Evolutionary conservation across 2,797 vertebrate genomes (phyloP).

Genomic region (Halcyon smyrnensis): DNA sequence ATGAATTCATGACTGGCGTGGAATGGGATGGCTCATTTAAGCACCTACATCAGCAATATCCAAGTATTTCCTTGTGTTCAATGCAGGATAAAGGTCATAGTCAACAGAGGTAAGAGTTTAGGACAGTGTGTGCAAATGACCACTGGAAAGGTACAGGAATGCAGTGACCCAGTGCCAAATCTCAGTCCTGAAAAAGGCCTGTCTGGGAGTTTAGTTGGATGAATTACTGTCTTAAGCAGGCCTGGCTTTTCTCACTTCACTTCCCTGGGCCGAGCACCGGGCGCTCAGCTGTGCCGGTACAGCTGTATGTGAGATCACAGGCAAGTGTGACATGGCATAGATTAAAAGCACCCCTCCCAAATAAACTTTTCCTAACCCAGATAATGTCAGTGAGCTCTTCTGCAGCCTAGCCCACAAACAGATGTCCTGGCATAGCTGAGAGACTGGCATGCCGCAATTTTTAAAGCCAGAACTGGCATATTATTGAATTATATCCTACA

Average conservation of each 20-base stretch:
- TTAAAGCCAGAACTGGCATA: constrained; percentile 41
- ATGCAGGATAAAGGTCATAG: background rate
- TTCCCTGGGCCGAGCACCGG: constrained; percentile 36
- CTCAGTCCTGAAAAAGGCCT: background rate
- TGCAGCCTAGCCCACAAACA: constrained; percentile 54
- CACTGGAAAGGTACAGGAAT: background rate
- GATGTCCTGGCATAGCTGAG: constrained; percentile 58
- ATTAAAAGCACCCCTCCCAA: constrained; percentile 47
- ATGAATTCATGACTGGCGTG: background rate
- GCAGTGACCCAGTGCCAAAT: background rate
- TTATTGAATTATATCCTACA: constrained; percentile 25
- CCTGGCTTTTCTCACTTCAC: constrained; percentile 8
- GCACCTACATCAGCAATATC: background rate
- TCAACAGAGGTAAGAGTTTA: background rate
- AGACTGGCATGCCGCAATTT: constrained; percentile 27
- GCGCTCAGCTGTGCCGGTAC: constrained; percentile 40
- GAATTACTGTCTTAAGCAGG: background rate
- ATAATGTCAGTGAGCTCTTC: constrained; percentile 39
- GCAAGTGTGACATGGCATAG: background rate
- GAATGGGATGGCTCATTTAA: background rate
- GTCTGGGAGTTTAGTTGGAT: background rate
- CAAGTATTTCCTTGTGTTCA: background rate
- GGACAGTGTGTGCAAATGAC: background rate
- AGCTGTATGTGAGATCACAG: constrained; percentile 69
- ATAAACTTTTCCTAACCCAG: constrained; percentile 48